Percentiles rank a stretch among this genome's conserved stretches.
phyloP scores from a whole-genome alignment of 2,797 vertebrate genomes.

The Gila robusta region DNA sequence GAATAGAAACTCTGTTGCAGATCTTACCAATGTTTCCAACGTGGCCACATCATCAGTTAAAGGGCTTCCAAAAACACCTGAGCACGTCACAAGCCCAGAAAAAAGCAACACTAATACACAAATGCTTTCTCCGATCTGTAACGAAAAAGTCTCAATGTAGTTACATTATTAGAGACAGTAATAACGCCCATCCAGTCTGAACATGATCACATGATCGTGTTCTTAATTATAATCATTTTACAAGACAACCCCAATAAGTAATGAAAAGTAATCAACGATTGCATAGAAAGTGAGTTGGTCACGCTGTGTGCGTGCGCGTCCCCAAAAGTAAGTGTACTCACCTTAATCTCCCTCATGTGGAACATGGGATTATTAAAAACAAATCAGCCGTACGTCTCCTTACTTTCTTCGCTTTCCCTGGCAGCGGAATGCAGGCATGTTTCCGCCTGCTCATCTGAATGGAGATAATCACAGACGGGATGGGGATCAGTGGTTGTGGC shows the following conservation, averaged over 20 bases:
- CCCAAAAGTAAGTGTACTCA: conserved; percentile 34
- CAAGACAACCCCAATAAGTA: neutral
- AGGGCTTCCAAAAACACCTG: conserved; percentile 58
- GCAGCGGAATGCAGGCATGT: conserved; percentile 59
- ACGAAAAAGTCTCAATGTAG: neutral
- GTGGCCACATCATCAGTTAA: conserved; percentile 63
- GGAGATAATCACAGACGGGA: conserved; percentile 13
- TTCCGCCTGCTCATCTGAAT: conserved; percentile 42
- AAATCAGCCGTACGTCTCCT: conserved; percentile 12
- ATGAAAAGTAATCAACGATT: neutral
- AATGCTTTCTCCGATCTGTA: conserved; percentile 58
- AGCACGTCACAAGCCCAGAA: conserved; percentile 59
- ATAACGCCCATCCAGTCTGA: neutral
- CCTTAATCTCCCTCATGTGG: conserved; percentile 66
- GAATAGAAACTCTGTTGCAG: neutral
- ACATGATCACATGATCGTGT: neutral
- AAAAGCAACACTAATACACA: conserved; percentile 62
- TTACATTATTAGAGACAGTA: neutral
- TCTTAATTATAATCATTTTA: neutral
- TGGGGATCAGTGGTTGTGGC: conserved; percentile 13
- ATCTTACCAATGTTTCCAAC: conserved; percentile 60
- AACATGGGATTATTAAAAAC: conserved; percentile 53
- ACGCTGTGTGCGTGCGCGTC: conserved; percentile 10
- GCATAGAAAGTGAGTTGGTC: conserved; percentile 16
- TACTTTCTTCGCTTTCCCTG: conserved; percentile 46